Evolutionary conservation across 2,888 invertebrate genomes (phyloP), one percentile per base, ranked within the genome.

Genomic region (Agrilus biguttatus): DNA sequence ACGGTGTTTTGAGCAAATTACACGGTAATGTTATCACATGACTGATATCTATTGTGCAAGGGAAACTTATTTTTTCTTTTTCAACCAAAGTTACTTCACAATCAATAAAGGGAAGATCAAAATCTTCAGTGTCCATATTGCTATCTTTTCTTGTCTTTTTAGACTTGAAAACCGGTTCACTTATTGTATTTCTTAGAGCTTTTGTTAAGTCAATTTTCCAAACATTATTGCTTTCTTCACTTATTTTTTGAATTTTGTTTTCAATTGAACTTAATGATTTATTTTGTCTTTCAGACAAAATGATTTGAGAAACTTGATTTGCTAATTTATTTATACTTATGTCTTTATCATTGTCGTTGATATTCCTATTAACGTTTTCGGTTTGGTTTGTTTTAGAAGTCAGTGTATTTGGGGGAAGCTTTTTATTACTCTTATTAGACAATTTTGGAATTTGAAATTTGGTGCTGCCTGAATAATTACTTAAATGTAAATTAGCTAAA

Each of bases 131-230:
- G 39, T 43, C 49, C 39, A 41, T 41, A 36, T 40, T 37, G n/a
- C 21, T 21, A n/a, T 13, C 35, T 13, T 28, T 36, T 10, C 39
- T 33, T 40, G 51, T 46, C 46, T 53, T 8, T 17, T 39, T 42
- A 5, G 33, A 8, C 14, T 39, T 14, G 8, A 36, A 33, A 43
- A 14, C 41, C n/a, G 57, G 53, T 10, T 46, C 39, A 45, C 55
- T 57, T 36, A 44, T 50, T 13, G 53, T 53, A 33, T 47, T 45
- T 46, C 57, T 59, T 42, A 69, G 49, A 35, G 70, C 70, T 32
- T 55, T 51, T 23, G 66, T 64, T 43, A 73, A 57, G 58, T 71
- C 71, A 40, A 72, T 67, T 36, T 47, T 51, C 49, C 56, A 60
- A 42, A 54, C 49, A 38, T 49, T 41, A 33, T 34, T 14, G 13